These are phyloP conservation scores for Cassiopea xamachana DNA, from an alignment of 30 jellyfish, hydroid and myxozoan species.

Conservation along the genomic window DNA sequence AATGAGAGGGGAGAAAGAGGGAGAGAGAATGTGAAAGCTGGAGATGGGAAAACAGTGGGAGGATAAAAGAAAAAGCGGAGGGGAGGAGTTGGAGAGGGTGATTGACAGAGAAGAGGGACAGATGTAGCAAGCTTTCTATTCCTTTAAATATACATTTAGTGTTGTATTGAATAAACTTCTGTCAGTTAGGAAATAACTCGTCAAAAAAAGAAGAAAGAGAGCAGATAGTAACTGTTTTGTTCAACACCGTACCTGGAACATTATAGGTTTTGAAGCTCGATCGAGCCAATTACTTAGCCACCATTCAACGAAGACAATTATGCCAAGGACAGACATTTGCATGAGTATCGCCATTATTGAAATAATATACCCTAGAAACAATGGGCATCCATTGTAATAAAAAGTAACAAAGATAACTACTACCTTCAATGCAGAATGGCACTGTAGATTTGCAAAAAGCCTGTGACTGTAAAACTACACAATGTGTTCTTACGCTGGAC, in stretches of 20 bases:
- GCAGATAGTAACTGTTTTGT: neutral
- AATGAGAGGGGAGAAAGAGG: neutral
- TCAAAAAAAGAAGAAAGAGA: neutral
- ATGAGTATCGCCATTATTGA: slow-evolving; percentile 9
- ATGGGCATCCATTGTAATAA: neutral
- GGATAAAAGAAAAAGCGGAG: neutral
- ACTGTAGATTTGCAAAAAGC: no score
- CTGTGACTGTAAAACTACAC: no score
- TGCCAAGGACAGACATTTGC: slow-evolving; percentile 55
- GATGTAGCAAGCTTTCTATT: no score
- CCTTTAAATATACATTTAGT: no score
- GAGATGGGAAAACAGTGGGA: neutral
- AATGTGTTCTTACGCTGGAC: no score
- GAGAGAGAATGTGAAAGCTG: neutral
- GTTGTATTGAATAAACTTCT: no score
- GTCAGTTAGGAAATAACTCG: neutral
- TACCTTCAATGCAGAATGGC: no score
- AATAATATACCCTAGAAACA: slow-evolving; percentile 46
- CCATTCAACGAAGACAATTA: slow-evolving; percentile 61
- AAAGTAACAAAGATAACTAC: neutral
- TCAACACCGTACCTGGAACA: neutral
- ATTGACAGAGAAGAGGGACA: no score
- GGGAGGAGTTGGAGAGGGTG: no score
- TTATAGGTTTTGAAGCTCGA: slow-evolving; percentile 41
- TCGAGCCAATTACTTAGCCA: slow-evolving; percentile 76